Conservation (phyloP, 2,113 vertebrate species). For the Nesogale talazaci region DNA sequence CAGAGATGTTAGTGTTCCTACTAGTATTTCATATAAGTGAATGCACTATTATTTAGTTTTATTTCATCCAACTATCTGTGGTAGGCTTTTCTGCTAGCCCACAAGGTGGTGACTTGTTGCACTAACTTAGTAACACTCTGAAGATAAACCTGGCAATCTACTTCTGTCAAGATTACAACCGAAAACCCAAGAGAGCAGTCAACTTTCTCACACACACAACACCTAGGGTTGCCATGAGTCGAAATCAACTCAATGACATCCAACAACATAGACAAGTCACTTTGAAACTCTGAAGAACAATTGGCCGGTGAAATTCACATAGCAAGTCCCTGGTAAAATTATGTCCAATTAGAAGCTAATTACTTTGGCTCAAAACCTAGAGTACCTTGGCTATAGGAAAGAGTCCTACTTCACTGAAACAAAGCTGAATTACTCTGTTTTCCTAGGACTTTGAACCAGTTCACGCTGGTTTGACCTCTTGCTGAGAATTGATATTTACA, state of each 20-base stretch:
- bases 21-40: constrained; percentile 17
- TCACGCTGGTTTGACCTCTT: no score
- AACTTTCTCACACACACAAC: background rate
- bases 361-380: background rate
- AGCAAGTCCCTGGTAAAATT: background rate
- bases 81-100: background rate
- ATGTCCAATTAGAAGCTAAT: background rate
- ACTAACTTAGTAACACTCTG: background rate
- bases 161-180: background rate
- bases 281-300: background rate
- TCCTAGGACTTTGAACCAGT: background rate
- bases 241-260: background rate
- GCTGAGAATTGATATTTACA: no score
- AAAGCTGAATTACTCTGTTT: background rate
- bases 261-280: background rate
- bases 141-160: background rate
- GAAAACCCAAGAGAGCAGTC: background rate
- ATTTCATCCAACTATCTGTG: background rate
- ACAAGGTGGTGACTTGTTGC: background rate
- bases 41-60: constrained; percentile 2
- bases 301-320: background rate
- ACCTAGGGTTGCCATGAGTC: background rate
- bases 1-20: background rate
- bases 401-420: background rate
- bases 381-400: background rate